Base-by-base conservation (phyloP, 2,888 invertebrate species). In the Volucella zonaria region DNA sequence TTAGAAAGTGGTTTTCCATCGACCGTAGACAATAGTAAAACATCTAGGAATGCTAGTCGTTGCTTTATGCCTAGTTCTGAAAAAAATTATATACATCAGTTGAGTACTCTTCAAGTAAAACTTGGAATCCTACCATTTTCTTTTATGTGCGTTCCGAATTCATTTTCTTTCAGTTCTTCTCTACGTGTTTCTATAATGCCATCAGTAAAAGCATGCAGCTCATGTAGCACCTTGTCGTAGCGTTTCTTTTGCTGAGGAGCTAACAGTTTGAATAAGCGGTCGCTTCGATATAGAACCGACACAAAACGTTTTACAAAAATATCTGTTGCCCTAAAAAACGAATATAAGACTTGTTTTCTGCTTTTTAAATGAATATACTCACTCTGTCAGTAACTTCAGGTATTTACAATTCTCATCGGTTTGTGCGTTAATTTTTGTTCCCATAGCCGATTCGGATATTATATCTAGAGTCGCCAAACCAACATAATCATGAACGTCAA, bases 361-460 rank as follows among this genome's bases (percentile, higher is more conserved):
- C 18, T 47, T 54, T 1, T 9, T 3, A 0, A 6, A 3, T n/a
- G 14, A n/a, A 2, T 8, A 10, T n/a, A 86, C 87, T 87, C 92
- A 95, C 95, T 92, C 92, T 89, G 94, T 93, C 42, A 96, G 94
- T n/a, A 95, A 94, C 88, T 93, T 92, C 0, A 96, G 95, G 89
- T 96, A 96, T 87, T 94, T 93, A 0, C 95, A 94, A 75, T 95
- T 93, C 8, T 92, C 91, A 88, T 95, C 91, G 14, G 91, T 91
- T 89, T 96, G 96, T 0, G 88, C 88, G 86, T 89, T 85, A 3
- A 89, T 77, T 38, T 86, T 86, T 31, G 87, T 87, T 8, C 89
- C 89, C 89, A 89, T 89, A 11, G 89, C 88, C 3, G 88, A 88
- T 86, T 89, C 89, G 58, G 70, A 81, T 45, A 87, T 81, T 8